A percentile compares a stretch with the other conserved stretches of the same genome.
Conservation (phyloP, 2,888 invertebrate genomes). For the Escarpia spicata region DNA sequence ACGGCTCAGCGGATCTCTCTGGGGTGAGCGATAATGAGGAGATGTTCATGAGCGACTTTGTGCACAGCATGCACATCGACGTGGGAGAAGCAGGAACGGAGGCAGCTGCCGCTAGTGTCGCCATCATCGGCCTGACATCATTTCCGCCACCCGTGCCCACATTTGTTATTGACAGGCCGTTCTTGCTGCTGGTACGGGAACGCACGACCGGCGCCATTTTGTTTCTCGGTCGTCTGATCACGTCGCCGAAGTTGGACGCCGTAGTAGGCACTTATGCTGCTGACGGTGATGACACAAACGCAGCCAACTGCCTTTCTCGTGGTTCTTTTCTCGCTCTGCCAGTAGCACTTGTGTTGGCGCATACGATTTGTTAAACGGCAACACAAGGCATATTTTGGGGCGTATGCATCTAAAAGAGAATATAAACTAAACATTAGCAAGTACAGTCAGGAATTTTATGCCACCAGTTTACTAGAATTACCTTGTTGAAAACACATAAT, state of each 20-base stretch:
- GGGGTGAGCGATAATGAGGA: background rate
- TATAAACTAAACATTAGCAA: too few relatives aligned
- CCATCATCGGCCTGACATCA: background rate
- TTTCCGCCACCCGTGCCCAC: background rate
- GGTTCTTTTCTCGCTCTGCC: background rate
- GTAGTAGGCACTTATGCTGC: background rate
- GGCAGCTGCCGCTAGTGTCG: background rate
- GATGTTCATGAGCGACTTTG: background rate
- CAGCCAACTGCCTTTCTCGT: background rate
- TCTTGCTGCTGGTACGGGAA: background rate
- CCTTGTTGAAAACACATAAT: too few relatives aligned
- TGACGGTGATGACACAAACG: background rate
- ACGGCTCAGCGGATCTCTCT: background rate
- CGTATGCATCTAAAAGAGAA: too few relatives aligned
- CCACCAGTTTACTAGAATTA: too few relatives aligned
- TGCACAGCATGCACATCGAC: background rate
- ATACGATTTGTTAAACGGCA: background rate
- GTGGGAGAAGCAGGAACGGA: background rate
- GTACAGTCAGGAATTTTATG: too few relatives aligned
- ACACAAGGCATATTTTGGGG: too few relatives aligned
- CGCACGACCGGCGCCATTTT: constrained; percentile 11
- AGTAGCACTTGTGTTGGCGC: background rate
- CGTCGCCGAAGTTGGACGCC: background rate
- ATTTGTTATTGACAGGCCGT: background rate
- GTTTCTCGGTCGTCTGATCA: background rate